Conservation (phyloP, 2,888 invertebrate genomes). For the Cantharis flavilabris region DNA sequence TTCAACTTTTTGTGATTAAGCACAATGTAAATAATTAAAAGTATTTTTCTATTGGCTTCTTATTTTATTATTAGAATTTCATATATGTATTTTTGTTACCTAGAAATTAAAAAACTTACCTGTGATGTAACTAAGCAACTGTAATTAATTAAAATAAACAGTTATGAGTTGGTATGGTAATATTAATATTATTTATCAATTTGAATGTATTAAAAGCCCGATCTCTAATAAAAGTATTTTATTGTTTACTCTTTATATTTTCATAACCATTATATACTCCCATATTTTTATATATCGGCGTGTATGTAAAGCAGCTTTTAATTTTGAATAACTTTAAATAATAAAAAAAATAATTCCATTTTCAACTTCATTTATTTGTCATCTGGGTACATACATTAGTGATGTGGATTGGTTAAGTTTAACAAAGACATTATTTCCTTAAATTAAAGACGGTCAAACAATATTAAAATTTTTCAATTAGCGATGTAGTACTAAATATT, state of each 20-base stretch:
- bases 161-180: not conserved
- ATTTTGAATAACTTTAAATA: no score
- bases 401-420: no score
- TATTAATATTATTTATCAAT: not conserved
- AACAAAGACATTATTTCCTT: no score
- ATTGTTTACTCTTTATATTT: not conserved
- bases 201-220: not conserved
- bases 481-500: no score
- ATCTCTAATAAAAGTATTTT: not conserved
- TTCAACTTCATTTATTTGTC: no score
- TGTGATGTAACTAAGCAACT: not conserved
- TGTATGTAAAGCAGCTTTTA: no score
- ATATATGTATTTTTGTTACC: not conserved
- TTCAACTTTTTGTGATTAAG: not conserved
- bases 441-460: no score
- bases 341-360: no score
- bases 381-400: no score
- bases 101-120: not conserved
- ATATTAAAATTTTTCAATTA: no score
- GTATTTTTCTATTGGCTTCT: not conserved
- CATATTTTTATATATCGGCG: no score
- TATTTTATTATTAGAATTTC: not conserved
- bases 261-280: not conserved
- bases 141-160: not conserved
- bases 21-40: not conserved